Evolutionary conservation across 1,140 invertebrate genomes (phyloP).

Genomic region (Latrodectus geometricus): DNA sequence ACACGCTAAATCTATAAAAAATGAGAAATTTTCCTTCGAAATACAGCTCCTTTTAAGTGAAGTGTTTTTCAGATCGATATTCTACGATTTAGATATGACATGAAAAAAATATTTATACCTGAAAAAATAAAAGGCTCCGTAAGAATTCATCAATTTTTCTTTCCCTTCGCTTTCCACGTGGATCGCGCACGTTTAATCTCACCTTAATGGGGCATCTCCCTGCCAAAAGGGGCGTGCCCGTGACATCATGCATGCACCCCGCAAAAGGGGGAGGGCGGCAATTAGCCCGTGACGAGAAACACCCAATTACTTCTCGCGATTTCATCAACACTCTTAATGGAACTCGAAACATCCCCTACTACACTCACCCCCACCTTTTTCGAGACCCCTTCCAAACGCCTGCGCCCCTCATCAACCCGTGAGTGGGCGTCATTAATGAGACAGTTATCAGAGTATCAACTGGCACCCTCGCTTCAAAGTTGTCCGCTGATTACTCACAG

Average conservation of each 20-base stretch:
- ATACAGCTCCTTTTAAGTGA: too few relatives aligned
- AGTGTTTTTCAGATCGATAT: too few relatives aligned
- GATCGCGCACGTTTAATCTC: background rate
- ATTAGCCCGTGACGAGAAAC: slow-evolving; percentile 46
- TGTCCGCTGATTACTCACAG: background rate
- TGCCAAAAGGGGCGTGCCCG: slow-evolving; percentile 26
- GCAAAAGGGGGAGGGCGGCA: background rate
- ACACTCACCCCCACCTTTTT: background rate
- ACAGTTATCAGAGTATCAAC: slow-evolving; percentile 16
- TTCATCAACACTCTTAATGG: slow-evolving; percentile 47
- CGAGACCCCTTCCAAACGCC: too few relatives aligned
- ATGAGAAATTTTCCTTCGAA: too few relatives aligned
- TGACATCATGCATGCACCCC: slow-evolving; percentile 18
- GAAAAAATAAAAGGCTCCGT: too few relatives aligned
- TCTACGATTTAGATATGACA: too few relatives aligned
- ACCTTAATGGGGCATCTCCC: background rate
- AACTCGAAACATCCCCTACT: slow-evolving; percentile 26
- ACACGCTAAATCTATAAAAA: too few relatives aligned
- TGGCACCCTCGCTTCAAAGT: background rate
- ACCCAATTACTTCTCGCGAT: slow-evolving; percentile 48
- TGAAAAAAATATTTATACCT: too few relatives aligned
- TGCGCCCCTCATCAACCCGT: background rate
- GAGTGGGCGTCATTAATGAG: slow-evolving; percentile 43
- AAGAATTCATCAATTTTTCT: background rate
- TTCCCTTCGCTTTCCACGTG: background rate